Base-by-base conservation (phyloP, 2,888 invertebrate species). In the Meandrusa payeni region DNA sequence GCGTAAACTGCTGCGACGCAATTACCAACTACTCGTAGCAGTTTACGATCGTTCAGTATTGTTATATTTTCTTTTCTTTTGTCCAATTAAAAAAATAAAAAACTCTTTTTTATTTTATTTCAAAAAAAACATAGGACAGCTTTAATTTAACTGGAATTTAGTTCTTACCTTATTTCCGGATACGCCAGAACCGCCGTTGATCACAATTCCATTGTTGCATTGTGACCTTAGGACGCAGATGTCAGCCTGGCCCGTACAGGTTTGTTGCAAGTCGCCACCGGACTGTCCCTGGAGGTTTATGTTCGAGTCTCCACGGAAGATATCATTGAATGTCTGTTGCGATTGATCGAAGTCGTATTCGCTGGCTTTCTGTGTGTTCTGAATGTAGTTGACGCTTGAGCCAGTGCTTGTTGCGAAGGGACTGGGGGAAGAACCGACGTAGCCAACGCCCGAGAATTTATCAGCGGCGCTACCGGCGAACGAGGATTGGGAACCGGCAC, bases 141-240 rank as follows among this genome's bases (percentile, higher is more conserved):
- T n/a, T n/a, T n/a, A n/a, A n/a, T n/a, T n/a, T n/a, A n/a, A n/a
- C n/a, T n/a, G n/a, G n/a, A n/a, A n/a, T 24, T 5, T 1, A 17
- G 36, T n/a, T 80, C 91, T 89, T 61, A 92, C 91, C 88, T 83
- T 80, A 41, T 79, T 80, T 43, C 79, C 86, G 1, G 87, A 65
- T 0, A 89, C 59, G 26, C 77, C 85, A 22, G 80, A 82, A 5
- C 86, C 88, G 44, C 88, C 85, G 2, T 71, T 77, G 61, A 80
- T 88, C 43, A 89, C 88, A 0, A 90, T 87, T 11, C 93, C 93
- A 47, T 92, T 90, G 48, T 82, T 67, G 63, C 93, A 93, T 52
- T 89, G 81, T 0, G 89, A 69, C 48, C 89, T 90, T 0, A 82
- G 73, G 0, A 92, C 92, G 64, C 93, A 93, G 27, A 90, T 78